Conservation (phyloP, 2,113 vertebrate genomes). For the Microcebus griseorufus region DNA sequence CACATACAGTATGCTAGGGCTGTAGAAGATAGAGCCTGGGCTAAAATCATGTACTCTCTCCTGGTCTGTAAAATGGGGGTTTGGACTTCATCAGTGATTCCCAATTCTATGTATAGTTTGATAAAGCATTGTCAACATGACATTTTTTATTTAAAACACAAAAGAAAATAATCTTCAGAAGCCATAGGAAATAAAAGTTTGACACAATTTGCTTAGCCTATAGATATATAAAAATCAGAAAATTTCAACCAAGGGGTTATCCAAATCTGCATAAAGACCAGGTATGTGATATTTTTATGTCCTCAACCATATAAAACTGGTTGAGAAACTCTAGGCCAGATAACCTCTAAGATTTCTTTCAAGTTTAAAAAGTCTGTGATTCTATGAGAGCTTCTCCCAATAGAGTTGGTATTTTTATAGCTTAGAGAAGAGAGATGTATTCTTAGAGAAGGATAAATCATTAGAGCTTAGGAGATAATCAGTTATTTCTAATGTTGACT, state of each 20-base stretch:
- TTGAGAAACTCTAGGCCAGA: background rate
- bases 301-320: background rate
- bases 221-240: background rate
- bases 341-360: background rate
- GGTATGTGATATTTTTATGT: background rate
- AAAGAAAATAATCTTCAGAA: constrained; percentile 1
- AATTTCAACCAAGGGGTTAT: background rate
- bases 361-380: constrained; percentile 23
- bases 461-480: background rate
- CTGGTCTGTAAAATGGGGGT: background rate
- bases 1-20: background rate
- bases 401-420: background rate
- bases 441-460: background rate
- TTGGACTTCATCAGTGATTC: background rate
- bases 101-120: background rate
- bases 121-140: background rate
- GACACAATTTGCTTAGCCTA: background rate
- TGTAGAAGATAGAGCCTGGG: background rate
- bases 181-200: background rate
- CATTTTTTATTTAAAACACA: background rate
- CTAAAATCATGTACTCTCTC: background rate
- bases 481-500: background rate
- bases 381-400: background rate
- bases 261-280: background rate
- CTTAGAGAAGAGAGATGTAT: background rate